Conservation (phyloP, 2,888 invertebrate genomes). For the Epinotia ramella region DNA sequence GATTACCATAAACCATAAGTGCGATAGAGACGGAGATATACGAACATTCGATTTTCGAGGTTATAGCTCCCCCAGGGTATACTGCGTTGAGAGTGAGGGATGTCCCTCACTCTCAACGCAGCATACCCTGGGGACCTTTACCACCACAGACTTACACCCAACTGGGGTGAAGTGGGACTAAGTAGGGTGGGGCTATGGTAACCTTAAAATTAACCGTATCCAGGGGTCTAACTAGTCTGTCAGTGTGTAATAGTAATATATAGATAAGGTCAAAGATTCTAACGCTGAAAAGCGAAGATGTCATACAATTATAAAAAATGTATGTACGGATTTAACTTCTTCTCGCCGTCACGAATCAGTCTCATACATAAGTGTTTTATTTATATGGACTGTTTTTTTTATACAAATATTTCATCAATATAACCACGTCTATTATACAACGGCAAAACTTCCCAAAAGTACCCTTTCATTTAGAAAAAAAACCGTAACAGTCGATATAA, state of each 20-base stretch:
- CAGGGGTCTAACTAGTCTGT: not conserved
- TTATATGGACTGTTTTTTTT: conserved; percentile 21
- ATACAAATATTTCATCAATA: not conserved
- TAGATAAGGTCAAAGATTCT: not conserved
- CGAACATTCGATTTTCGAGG: too few species aligned
- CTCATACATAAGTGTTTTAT: conserved; percentile 10
- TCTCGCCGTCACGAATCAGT: conserved; percentile 34
- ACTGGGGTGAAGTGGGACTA: too few species aligned
- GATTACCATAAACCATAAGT: too few species aligned
- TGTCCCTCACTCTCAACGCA: too few species aligned
- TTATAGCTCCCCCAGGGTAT: too few species aligned
- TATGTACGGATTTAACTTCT: conserved; percentile 12
- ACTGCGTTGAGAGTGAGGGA: too few species aligned
- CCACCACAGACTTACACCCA: too few species aligned
- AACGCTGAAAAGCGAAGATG: not conserved
- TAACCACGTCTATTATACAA: not conserved
- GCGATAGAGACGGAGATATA: too few species aligned
- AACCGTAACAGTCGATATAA: conserved; percentile 25
- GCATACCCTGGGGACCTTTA: too few species aligned
- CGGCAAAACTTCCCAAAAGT: not conserved
- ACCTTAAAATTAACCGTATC: too few species aligned
- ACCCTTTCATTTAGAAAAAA: not conserved
- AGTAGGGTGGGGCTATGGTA: too few species aligned
- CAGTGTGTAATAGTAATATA: not conserved
- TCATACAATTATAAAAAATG: conserved; percentile 5